phyloP scores from a whole-genome alignment of 2,888 invertebrate genomes.

The Acheta domesticus region DNA sequence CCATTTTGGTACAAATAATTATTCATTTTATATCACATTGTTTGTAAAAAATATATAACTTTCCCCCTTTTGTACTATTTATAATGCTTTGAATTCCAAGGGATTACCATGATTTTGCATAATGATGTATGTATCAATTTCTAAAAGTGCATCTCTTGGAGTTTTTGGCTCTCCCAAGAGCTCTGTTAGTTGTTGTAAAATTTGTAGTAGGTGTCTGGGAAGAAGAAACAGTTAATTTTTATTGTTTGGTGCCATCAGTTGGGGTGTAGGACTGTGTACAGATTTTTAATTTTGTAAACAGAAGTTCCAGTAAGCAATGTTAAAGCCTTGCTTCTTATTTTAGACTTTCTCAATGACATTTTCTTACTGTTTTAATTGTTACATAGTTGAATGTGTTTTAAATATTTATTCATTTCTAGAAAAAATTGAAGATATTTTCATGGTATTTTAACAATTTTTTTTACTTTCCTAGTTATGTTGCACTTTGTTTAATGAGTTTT shows the following conservation, averaged over 20 bases:
- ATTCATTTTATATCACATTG: constrained; percentile 39
- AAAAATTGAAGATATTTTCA: constrained; percentile 29
- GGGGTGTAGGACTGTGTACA: constrained; percentile 33
- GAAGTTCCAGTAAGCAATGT: constrained; percentile 35
- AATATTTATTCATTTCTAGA: constrained; percentile 35
- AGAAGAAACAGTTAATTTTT: constrained; percentile 32
- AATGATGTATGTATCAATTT: constrained; percentile 35
- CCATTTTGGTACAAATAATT: constrained; percentile 40
- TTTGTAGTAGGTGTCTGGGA: constrained; percentile 35
- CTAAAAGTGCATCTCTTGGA: constrained; percentile 36
- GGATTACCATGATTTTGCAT: constrained; percentile 36
- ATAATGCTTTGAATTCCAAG: constrained; percentile 39
- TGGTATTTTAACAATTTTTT: constrained; percentile 37
- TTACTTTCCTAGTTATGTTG: constrained; percentile 34
- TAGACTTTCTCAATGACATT: constrained; percentile 39
- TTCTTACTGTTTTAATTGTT: constrained; percentile 38
- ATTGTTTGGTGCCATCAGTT: constrained; percentile 36
- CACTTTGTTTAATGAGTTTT: constrained; percentile 37
- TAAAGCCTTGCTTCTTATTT: constrained; percentile 38
- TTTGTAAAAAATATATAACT: constrained; percentile 37
- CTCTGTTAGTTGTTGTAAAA: constrained; percentile 36
- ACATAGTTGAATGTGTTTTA: constrained; percentile 35
- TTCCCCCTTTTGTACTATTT: constrained; percentile 39
- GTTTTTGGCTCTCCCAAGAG: constrained; percentile 26
- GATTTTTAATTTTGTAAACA: constrained; percentile 33